Conservation (phyloP, 2,888 invertebrate species). For the Exocentrus adspersus region DNA sequence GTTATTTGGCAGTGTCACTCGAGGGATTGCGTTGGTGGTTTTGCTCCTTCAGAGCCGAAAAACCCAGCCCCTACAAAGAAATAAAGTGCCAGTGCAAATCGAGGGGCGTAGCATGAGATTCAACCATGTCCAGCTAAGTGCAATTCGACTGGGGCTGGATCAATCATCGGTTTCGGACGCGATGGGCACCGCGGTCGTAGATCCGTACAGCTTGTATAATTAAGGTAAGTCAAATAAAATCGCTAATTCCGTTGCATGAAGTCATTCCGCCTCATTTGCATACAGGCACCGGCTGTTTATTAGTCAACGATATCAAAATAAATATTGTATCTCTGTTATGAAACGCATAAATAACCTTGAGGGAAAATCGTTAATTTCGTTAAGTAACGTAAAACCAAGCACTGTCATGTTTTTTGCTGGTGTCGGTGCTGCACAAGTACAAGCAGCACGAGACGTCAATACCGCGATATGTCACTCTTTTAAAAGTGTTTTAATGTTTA, state of each 20-base stretch:
- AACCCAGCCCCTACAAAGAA: too few relatives aligned
- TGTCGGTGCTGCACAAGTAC: neutral
- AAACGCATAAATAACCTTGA: constrained; percentile 31
- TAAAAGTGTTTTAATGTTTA: constrained; percentile 24
- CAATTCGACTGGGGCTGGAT: too few relatives aligned
- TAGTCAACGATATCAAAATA: constrained; percentile 29
- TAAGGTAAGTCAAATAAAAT: too few relatives aligned
- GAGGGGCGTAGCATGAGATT: too few relatives aligned
- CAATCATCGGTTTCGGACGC: too few relatives aligned
- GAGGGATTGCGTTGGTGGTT: too few relatives aligned
- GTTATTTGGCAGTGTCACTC: too few relatives aligned
- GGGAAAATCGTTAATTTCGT: constrained; percentile 36
- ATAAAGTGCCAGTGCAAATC: too few relatives aligned
- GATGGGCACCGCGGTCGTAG: too few relatives aligned
- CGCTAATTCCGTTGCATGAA: constrained; percentile 38
- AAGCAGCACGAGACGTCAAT: neutral
- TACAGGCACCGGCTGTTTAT: constrained; percentile 5
- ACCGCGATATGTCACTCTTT: neutral
- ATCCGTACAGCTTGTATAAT: too few relatives aligned
- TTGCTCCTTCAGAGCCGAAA: too few relatives aligned
- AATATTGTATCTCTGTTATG: constrained; percentile 26
- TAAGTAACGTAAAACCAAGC: constrained; percentile 31
- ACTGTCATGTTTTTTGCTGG: constrained; percentile 6
- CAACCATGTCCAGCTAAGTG: too few relatives aligned
- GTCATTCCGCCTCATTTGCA: constrained; percentile 20